Evolutionary conservation across 2,113 vertebrate genomes (phyloP), one percentile per base, ranked within the genome.

Genomic region (Picathartes gymnocephalus): DNA sequence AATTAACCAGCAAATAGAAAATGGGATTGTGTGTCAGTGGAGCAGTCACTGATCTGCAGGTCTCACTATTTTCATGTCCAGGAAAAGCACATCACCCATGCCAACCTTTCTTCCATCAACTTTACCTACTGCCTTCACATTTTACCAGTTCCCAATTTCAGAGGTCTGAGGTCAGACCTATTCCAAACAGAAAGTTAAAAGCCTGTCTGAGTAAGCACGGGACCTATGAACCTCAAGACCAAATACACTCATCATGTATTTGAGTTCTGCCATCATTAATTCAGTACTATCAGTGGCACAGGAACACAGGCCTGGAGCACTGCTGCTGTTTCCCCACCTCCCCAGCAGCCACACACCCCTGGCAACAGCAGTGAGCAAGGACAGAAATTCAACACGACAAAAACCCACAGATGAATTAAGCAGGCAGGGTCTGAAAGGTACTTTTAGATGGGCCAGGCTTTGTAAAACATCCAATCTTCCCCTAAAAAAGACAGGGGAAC

Each of bases 161-260:
- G 57, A 66, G 57, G 48, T 56, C 6, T 64, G 45, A 76, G 42
- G 21, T 65, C 69, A 92, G 53, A 92, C 39, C 31, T 56, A 54
- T 13, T 66, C 60, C 57, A 61, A 44, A 78, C 0, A 62, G 35
- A 25, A 76, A 60, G 42, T 61, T 33, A 30, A 71, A 53, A 42
- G 62, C 25, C 50, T 73, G 81, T 22, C 11, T 53, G 60, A 79
- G 33, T 28, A 73, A 91, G 71, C 45, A 35, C 0, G 0, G 68
- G 65, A 44, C 44, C 71, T 24, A 5, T 11, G n/a, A 72, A 39
- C 51, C 58, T 51, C 4, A 15, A 33, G 13, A 4, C 21, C 54
- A 68, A 68, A 25, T 0, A 10, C 8, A 17, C 10, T 22, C 27
- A 0, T 16, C 3, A 6, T 0, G 1, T 10, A 7, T 37, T 44